Evolutionary conservation across 2,888 invertebrate genomes (phyloP).

Genomic region (Folsomia manolachei): DNA sequence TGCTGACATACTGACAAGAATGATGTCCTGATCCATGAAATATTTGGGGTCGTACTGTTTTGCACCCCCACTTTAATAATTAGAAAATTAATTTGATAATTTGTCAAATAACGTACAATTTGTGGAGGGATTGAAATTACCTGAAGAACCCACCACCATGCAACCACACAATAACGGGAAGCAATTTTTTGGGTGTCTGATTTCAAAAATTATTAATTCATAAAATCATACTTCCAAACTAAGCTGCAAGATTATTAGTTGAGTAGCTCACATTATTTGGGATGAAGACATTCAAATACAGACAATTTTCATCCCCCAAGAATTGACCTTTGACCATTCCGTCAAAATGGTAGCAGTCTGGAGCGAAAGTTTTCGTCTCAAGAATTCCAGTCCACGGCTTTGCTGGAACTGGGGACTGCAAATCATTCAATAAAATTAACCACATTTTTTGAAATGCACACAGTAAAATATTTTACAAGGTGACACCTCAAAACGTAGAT

Average conservation of each 20-base stretch:
- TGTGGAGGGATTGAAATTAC: no score
- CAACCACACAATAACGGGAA: constrained; percentile 7
- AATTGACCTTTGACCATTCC: constrained; percentile 23
- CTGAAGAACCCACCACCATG: constrained; percentile 14
- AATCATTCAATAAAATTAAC: no score
- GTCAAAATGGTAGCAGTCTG: constrained; percentile 36
- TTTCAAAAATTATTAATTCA: not conserved
- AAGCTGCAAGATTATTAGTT: not conserved
- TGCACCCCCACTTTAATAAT: constrained; percentile 1
- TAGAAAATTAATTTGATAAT: not conserved
- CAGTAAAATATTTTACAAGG: no score
- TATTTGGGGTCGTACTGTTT: not conserved
- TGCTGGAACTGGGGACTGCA: constrained; percentile 30
- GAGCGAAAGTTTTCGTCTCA: constrained; percentile 22
- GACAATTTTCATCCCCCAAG: constrained; percentile 28
- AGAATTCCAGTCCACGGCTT: constrained; percentile 30
- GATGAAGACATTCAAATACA: constrained; percentile 13
- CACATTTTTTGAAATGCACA: no score
- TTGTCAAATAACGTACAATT: no score
- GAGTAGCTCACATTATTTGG: constrained; percentile 4
- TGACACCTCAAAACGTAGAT: constrained; percentile 34
- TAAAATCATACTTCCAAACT: not conserved
- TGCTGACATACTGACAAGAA: not conserved
- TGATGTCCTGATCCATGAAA: constrained; percentile 7
- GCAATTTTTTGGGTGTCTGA: not conserved